Evolutionary conservation across 2,113 vertebrate genomes (phyloP).

Genomic region (Gallinago jamesoni): DNA sequence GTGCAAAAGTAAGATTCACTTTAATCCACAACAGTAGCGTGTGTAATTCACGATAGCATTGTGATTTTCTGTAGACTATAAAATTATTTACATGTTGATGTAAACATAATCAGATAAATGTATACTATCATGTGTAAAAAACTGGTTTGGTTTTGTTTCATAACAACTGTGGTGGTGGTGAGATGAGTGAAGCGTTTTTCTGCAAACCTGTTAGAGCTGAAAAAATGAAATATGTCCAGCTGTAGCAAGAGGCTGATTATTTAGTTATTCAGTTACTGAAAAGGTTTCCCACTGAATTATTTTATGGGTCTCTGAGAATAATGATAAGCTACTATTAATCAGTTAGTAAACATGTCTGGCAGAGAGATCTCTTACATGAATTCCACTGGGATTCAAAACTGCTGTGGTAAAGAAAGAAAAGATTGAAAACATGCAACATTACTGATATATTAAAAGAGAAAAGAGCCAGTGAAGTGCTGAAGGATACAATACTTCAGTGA

Average conservation of each 20-base stretch:
- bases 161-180: neutral
- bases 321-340: neutral
- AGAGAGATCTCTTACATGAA: neutral
- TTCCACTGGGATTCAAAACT: neutral
- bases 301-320: neutral
- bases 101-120: neutral
- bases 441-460: neutral
- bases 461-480: neutral
- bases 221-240: neutral
- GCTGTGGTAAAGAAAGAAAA: neutral
- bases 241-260: neutral
- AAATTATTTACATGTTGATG: neutral
- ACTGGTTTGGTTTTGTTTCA: neutral
- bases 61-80: neutral
- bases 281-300: neutral
- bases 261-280: neutral
- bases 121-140: neutral
- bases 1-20: neutral
- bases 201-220: neutral
- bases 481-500: neutral
- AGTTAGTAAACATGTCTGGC: neutral
- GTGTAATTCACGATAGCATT: neutral
- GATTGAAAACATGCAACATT: neutral
- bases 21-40: accelerated
- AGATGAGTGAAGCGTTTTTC: neutral